Percentiles rank a stretch among this genome's conserved stretches.
Evolutionary conservation across 1,140 invertebrate genomes (phyloP).

Genomic region (Drosophila lacteicornis): DNA sequence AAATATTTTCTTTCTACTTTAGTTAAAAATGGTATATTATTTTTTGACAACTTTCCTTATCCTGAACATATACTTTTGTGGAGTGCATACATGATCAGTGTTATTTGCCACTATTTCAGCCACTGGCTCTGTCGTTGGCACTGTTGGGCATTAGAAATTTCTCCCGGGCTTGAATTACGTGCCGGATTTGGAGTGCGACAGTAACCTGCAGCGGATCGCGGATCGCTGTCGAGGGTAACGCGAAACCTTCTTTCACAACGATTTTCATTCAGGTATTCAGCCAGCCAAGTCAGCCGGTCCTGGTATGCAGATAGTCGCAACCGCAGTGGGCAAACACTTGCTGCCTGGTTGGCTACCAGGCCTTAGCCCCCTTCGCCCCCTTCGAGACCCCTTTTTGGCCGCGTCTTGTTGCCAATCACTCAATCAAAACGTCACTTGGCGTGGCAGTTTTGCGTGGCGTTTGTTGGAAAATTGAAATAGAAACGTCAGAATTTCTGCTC

Average conservation of each 20-base stretch:
- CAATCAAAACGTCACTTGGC: constrained; percentile 85
- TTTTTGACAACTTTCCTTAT: not conserved
- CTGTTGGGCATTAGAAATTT: constrained; percentile 68
- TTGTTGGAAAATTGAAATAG: constrained; percentile 84
- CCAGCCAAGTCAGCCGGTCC: constrained; percentile 8
- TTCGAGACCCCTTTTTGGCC: constrained; percentile 27
- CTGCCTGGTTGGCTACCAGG: constrained; percentile 75
- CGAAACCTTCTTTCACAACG: constrained; percentile 80
- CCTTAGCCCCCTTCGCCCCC: constrained; percentile 9
- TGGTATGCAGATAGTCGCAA: constrained; percentile 83
- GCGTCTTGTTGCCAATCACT: constrained; percentile 84
- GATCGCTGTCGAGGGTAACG: constrained; percentile 63
- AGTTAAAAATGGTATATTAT: not conserved
- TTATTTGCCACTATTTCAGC: not conserved
- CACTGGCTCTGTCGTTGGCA: constrained; percentile 17
- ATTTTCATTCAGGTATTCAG: constrained; percentile 79
- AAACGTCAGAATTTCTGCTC: constrained; percentile 85
- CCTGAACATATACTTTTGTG: not conserved
- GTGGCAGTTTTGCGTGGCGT: constrained; percentile 82
- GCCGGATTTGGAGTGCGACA: constrained; percentile 73
- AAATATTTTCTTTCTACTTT: not conserved
- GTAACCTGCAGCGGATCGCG: constrained; percentile 18
- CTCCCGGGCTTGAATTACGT: constrained; percentile 75
- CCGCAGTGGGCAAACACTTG: constrained; percentile 80
- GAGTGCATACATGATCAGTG: not conserved